Percentiles rank a stretch among this genome's conserved stretches.
phyloP scores from a whole-genome alignment of 2,888 invertebrate genomes.

The Antheraea assamensis region DNA sequence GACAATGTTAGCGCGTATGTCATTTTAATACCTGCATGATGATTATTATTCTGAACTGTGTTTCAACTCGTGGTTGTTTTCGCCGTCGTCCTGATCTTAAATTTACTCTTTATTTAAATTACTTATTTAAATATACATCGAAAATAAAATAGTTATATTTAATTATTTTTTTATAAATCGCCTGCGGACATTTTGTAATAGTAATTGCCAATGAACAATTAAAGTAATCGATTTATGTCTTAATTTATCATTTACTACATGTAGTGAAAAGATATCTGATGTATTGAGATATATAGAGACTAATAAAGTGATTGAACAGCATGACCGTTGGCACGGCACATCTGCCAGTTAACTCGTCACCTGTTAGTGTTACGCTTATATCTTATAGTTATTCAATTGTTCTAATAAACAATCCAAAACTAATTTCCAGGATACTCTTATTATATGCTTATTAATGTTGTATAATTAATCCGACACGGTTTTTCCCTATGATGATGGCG shows the following conservation, averaged over 20 bases:
- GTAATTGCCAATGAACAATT: not conserved
- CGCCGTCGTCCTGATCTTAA: not conserved
- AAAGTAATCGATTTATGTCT: not conserved
- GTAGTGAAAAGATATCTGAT: not conserved
- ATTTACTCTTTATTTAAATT: no score
- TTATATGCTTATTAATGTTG: no score
- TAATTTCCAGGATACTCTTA: no score
- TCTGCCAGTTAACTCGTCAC: no score
- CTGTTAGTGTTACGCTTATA: no score
- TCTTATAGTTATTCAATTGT: no score
- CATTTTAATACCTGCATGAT: not conserved
- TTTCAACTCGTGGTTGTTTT: not conserved
- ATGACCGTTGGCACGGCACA: no score
- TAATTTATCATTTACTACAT: not conserved
- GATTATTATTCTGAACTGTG: not conserved
- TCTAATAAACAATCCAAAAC: no score
- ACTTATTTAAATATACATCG: not conserved
- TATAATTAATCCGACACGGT: no score
- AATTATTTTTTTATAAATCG: not conserved
- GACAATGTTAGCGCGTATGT: not conserved
- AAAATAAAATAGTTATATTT: not conserved
- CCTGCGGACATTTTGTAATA: not conserved
- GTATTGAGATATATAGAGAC: no score
- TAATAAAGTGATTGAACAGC: no score
- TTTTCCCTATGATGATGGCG: no score